phyloP scores from a whole-genome alignment of 2,113 vertebrate genomes.

The Platichthys flesus region DNA sequence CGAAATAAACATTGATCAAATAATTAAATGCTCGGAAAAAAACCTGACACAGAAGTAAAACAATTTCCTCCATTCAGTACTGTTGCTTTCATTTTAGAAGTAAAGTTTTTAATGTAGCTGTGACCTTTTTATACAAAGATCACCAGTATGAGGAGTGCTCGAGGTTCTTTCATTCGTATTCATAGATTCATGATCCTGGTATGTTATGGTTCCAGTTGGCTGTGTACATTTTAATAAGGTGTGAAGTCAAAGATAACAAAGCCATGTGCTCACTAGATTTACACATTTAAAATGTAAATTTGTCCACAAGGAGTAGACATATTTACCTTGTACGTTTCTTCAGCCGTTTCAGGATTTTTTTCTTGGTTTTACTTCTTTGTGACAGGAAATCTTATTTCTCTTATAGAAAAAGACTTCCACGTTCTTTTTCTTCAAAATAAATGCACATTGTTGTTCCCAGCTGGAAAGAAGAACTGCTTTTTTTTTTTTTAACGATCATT shows the following conservation, averaged over 20 bases:
- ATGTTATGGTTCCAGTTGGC: background rate
- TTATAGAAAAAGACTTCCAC: too few relatives aligned
- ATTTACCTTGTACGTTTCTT: background rate
- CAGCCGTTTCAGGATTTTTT: background rate
- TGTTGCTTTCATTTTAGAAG: background rate
- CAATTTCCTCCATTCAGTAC: background rate
- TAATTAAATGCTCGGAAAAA: background rate
- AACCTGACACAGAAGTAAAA: background rate
- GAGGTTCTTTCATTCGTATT: constrained; percentile 12
- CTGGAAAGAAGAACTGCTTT: too few relatives aligned
- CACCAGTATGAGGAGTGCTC: background rate
- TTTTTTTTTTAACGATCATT: too few relatives aligned
- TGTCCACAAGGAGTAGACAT: background rate
- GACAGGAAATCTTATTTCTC: background rate
- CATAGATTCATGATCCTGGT: background rate
- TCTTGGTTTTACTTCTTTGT: background rate
- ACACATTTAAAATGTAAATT: background rate
- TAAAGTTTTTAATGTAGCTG: background rate
- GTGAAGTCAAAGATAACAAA: constrained; percentile 22
- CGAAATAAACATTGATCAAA: background rate
- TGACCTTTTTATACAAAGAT: constrained; percentile 23
- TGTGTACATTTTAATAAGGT: constrained; percentile 1
- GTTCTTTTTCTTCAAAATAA: background rate
- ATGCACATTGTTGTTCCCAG: too few relatives aligned
- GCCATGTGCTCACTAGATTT: background rate